These are phyloP conservation scores for Gambelia wislizenii DNA, from an alignment of 2,797 vertebrate genomes.

Conservation along the genomic window DNA sequence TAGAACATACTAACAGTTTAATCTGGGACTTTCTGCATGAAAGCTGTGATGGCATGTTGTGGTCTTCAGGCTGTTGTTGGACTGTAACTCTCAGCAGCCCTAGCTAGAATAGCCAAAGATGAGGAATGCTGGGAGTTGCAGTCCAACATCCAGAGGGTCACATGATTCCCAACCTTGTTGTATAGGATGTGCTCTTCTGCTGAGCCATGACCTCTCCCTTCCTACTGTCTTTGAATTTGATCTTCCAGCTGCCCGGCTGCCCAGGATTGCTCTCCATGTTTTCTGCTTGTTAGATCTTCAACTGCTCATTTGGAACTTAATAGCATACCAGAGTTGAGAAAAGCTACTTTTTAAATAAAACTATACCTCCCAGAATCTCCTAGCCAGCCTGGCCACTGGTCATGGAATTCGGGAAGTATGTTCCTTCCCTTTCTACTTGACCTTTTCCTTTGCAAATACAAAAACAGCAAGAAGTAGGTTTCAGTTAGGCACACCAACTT, in stretches of 20 bases:
- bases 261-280: neutral
- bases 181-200: neutral
- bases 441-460: neutral
- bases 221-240: neutral
- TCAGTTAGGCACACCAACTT: neutral
- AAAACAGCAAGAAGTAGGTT: neutral
- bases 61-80: too few species aligned
- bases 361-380: neutral
- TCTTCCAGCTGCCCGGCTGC: neutral
- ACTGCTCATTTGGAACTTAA: neutral
- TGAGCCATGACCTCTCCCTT: neutral
- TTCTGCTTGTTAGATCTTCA: neutral
- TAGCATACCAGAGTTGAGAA: too few species aligned
- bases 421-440: neutral
- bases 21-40: neutral
- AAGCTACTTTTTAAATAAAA: too few species aligned
- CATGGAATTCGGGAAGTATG: neutral
- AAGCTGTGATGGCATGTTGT: neutral
- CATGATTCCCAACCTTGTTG: too few species aligned
- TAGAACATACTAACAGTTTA: too few species aligned
- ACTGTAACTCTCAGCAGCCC: too few species aligned
- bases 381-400: neutral
- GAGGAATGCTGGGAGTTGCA: too few species aligned
- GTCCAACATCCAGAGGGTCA: too few species aligned
- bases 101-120: too few species aligned